Evolutionary conservation across 2,888 invertebrate species (phyloP).

Genomic region (Xanthia togata): DNA sequence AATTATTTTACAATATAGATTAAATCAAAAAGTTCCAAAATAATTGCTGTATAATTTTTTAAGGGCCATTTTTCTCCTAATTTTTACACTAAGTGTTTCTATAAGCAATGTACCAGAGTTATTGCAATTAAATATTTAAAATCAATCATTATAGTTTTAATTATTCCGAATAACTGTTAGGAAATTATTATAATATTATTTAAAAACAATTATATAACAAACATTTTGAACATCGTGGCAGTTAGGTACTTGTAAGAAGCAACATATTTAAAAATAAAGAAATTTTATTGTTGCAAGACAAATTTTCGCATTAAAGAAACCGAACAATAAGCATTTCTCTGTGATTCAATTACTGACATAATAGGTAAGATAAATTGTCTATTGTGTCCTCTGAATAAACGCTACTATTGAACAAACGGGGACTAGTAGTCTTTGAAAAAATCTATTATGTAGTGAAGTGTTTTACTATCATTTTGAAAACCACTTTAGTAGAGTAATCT

Average conservation of each 20-base stretch:
- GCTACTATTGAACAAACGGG: constrained; percentile 35
- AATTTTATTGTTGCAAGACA: constrained; percentile 35
- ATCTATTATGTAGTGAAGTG: constrained; percentile 24
- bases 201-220: not conserved
- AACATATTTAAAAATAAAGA: constrained; percentile 23
- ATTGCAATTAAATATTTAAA: constrained; percentile 3
- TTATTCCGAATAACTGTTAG: not conserved
- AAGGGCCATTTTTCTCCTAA: constrained; percentile 30
- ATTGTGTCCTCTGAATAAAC: constrained; percentile 47
- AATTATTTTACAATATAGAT: constrained; percentile 12
- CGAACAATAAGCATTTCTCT: constrained; percentile 38
- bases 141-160: not conserved
- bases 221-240: not conserved
- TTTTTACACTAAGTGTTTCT: constrained; percentile 10
- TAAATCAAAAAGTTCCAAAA: constrained; percentile 22
- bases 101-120: not conserved
- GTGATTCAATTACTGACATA: constrained; percentile 48
- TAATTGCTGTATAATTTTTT: constrained; percentile 36
- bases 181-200: constrained; percentile 8
- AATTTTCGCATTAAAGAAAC: constrained; percentile 35
- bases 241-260: not conserved
- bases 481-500: not conserved
- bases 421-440: constrained; percentile 22
- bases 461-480: constrained; percentile 8
- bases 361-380: constrained; percentile 34